phyloP scores from a whole-genome alignment of 2,797 vertebrate species.

The Acanthurus lineatus region DNA sequence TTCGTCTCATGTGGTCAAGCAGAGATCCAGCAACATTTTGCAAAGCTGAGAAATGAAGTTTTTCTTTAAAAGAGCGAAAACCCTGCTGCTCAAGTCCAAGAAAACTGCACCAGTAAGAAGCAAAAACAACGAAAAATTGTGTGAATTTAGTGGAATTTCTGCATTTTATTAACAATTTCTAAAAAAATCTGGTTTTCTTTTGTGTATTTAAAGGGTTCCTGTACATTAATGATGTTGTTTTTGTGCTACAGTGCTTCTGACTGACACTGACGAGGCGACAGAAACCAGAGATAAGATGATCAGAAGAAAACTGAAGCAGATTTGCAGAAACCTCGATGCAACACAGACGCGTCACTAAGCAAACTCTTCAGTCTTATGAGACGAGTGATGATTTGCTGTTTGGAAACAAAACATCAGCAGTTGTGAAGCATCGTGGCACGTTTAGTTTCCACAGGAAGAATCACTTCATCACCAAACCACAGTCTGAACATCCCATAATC shows the following conservation, averaged over 20 bases:
- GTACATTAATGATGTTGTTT: too few species aligned
- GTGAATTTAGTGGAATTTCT: background rate
- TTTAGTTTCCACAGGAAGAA: background rate
- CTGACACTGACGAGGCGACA: background rate
- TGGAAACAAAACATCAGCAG: background rate
- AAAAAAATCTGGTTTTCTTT: background rate
- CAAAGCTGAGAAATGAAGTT: background rate
- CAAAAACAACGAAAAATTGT: background rate
- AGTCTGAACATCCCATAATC: background rate
- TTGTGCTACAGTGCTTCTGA: background rate
- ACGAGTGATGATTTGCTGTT: background rate
- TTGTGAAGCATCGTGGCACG: background rate
- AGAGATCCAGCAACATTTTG: background rate
- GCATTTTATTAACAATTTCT: background rate
- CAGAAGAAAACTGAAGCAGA: conserved; percentile 7
- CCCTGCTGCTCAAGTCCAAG: background rate
- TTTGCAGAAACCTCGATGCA: background rate
- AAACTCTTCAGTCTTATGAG: background rate
- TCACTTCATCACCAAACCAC: background rate
- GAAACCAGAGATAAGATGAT: background rate
- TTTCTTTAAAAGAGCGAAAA: conserved; percentile 1
- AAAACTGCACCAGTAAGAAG: conserved; percentile 10
- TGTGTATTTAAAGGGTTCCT: background rate
- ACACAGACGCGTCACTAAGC: background rate
- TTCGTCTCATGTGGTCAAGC: too few species aligned